phyloP scores from a whole-genome alignment of 2,888 invertebrate genomes.

The Lasioglossum leucozonium region DNA sequence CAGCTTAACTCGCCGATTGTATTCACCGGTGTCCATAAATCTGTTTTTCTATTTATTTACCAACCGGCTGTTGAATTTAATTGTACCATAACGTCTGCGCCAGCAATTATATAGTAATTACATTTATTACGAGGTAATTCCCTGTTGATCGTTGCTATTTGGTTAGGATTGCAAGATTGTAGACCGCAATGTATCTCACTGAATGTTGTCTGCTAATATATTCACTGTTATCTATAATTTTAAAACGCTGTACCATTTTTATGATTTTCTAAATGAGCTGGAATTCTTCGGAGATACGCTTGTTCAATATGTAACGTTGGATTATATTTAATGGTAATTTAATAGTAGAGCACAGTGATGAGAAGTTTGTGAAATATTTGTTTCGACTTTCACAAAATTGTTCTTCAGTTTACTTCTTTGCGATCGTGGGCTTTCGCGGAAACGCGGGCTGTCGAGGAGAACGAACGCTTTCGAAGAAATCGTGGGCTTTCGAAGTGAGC shows the following conservation, averaged over 20 bases:
- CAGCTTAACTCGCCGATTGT: conserved; percentile 8
- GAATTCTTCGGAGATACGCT: background rate
- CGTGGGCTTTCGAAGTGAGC: background rate
- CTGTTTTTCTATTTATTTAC: conserved; percentile 16
- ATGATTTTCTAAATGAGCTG: background rate
- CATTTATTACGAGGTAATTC: background rate
- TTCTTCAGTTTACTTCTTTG: background rate
- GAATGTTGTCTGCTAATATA: background rate
- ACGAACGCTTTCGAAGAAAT: background rate
- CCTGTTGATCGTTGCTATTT: background rate
- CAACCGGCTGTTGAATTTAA: background rate
- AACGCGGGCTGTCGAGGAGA: too few relatives aligned
- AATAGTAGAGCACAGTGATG: background rate
- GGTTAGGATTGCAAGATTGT: background rate
- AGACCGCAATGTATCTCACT: background rate
- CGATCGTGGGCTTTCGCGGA: background rate
- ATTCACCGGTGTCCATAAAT: background rate
- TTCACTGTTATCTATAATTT: background rate
- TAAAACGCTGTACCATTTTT: background rate
- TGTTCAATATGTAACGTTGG: background rate
- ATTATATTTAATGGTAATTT: background rate
- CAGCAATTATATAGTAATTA: background rate
- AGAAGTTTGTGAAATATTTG: background rate
- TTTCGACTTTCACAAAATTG: background rate
- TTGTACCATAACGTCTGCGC: background rate